These are phyloP conservation scores for Calosoma granatense DNA, from an alignment of 1,140 invertebrate genomes.

Conservation along the genomic window DNA sequence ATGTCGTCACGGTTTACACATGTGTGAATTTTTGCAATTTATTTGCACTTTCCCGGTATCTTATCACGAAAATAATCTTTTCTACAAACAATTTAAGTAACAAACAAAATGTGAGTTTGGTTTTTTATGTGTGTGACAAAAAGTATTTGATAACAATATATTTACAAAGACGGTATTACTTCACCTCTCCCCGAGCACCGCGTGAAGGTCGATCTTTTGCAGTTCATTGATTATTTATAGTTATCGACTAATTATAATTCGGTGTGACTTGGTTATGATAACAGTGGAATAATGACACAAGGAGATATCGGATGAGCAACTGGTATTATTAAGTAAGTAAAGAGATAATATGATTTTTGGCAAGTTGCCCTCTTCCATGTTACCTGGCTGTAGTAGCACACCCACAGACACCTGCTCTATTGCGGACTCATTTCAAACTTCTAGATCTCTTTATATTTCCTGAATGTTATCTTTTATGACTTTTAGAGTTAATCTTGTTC, in stretches of 20 bases:
- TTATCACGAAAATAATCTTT: constrained; percentile 17
- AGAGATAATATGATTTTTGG: constrained; percentile 27
- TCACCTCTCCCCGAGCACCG: constrained; percentile 21
- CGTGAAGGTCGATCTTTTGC: constrained; percentile 18
- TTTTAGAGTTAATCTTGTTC: no score
- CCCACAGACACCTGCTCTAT: constrained; percentile 17
- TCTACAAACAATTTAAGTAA: constrained; percentile 17
- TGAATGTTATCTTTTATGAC: constrained; percentile 5
- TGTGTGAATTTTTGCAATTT: constrained; percentile 29
- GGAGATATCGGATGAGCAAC: constrained; percentile 27
- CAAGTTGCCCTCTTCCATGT: constrained; percentile 20
- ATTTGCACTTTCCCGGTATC: constrained; percentile 19
- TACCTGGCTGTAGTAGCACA: constrained; percentile 10
- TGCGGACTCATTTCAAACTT: constrained; percentile 9
- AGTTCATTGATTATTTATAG: constrained; percentile 25
- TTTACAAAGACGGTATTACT: constrained; percentile 13
- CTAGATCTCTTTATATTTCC: background rate
- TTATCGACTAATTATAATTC: constrained; percentile 12
- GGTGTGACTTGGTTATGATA: constrained; percentile 15
- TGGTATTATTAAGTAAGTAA: constrained; percentile 25
- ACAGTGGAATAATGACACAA: constrained; percentile 18
- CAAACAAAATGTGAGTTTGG: constrained; percentile 16
- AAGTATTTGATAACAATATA: constrained; percentile 11
- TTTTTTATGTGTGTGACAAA: constrained; percentile 14
- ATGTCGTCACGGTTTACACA: constrained; percentile 31